These are phyloP conservation scores for Pseudois nayaur DNA, from an alignment of 2,113 vertebrate species.

Conservation along the genomic window DNA sequence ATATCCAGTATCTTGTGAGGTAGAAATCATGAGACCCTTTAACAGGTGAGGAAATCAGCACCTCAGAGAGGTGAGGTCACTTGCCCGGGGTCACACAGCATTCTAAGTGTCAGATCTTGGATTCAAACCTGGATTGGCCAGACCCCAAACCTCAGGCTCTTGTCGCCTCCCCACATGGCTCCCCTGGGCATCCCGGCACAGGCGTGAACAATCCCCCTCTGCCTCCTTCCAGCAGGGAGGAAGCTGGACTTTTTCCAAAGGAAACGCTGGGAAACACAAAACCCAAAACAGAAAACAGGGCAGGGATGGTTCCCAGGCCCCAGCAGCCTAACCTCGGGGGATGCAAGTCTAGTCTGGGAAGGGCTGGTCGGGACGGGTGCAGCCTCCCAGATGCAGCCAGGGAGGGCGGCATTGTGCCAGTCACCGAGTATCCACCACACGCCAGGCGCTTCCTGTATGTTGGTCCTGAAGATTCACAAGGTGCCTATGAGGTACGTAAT, in stretches of 20 bases:
- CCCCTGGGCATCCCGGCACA: neutral
- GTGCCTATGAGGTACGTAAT: neutral
- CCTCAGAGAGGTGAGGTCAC: constrained; percentile 40
- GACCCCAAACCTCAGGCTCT: constrained; percentile 38
- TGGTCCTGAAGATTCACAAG: neutral
- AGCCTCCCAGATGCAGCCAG: neutral
- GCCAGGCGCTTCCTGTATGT: neutral
- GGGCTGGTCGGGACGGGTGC: neutral
- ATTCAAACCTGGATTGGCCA: constrained; percentile 10
- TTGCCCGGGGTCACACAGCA: neutral
- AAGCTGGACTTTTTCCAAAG: constrained; percentile 67
- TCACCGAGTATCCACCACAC: neutral
- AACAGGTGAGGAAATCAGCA: neutral
- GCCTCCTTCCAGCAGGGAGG: constrained; percentile 55
- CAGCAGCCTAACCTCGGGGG: neutral
- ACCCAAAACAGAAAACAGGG: constrained; percentile 61
- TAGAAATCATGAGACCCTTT: neutral
- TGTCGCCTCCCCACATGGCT: constrained; percentile 40
- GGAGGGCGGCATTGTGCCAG: neutral
- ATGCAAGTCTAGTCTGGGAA: neutral
- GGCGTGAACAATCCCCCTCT: neutral
- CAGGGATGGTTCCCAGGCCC: constrained; percentile 52
- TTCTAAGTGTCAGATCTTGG: neutral
- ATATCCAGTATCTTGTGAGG: neutral
- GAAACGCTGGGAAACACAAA: constrained; percentile 66